Evolutionary conservation across 1,140 invertebrate species (phyloP), one percentile per base, ranked within the genome.

Genomic region (Rhizoglyphus robini): DNA sequence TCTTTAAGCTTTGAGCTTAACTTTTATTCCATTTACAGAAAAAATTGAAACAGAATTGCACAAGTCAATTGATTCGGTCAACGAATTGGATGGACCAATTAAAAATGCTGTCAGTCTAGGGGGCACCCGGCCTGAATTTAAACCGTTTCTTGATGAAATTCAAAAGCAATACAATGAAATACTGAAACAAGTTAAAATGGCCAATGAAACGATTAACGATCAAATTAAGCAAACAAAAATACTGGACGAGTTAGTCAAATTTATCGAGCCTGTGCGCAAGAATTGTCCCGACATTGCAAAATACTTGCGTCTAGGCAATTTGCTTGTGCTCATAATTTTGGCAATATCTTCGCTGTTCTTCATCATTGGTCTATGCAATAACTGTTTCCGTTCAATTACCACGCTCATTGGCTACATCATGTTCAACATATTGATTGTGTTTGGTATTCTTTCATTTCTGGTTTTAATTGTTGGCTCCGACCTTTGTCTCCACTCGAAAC

Each of bases 291-390:
- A 34, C 11, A 11, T 29, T 32, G 8, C 15, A 32, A 60, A 29
- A 29, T 3, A 60, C 2, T 11, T 60, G 31, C 58, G 15, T 34
- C n/a, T 29, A 27, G 2, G 2, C 1, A 29, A n/a, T 29, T 46
- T 60, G 11, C 31, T 60, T 15, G 29, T 34, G 11, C 29, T 60
- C 8, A 60, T 32, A 15, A 27, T 60, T 29, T 2, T 60, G 11
- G 15, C 58, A 38, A 29, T 60, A 11, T 20, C n/a, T 32, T 29
- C 58, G 36, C 15, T 60, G 8, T 11, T 60, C n/a, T 60, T 60
- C 38, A 60, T 60, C n/a, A 34, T 60, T 60, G 58, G 58, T 4
- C 15, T 60, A 60, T 32, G 31, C 27, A 34, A 60, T 27, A 29
- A 29, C 18, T 60, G 58, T 46, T 29, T 60, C 15, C 58, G 58